Evolutionary conservation across 2,888 invertebrate species (phyloP).

Genomic region (Anagyrus pseudococci): DNA sequence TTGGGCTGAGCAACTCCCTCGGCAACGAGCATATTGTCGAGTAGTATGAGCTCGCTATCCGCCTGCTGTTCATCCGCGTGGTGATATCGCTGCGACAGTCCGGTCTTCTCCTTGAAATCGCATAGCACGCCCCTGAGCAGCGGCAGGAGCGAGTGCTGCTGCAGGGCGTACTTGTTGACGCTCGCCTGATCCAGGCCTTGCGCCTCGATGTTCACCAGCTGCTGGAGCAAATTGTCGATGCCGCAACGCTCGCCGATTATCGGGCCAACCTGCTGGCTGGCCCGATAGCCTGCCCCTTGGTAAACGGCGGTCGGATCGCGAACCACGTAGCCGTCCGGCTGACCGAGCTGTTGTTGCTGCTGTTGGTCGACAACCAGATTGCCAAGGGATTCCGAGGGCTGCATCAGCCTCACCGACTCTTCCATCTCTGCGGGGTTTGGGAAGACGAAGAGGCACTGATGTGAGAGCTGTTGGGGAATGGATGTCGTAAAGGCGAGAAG

Average conservation of each 20-base stretch:
- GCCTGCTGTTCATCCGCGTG: slow-evolving; percentile 98
- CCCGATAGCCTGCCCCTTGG: too few relatives aligned
- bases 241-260: background rate
- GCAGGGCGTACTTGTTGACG: background rate
- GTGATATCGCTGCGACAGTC: slow-evolving; percentile 88
- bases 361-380: too few relatives aligned
- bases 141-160: slow-evolving; percentile 5
- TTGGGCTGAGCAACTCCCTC: slow-evolving; percentile 97
- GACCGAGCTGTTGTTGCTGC: too few relatives aligned
- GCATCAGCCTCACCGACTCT: too few relatives aligned
- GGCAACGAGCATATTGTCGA: slow-evolving; percentile 98
- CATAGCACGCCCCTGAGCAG: slow-evolving; percentile 19
- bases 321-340: too few relatives aligned
- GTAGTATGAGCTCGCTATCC: slow-evolving; percentile 96
- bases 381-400: too few relatives aligned
- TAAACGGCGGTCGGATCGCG: too few relatives aligned
- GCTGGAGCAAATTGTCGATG: slow-evolving; percentile 15
- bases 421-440: too few relatives aligned
- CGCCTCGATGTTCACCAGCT: slow-evolving; percentile 12
- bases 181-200: slow-evolving; percentile 14
- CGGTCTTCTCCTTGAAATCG: slow-evolving; percentile 27
- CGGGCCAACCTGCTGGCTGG: too few relatives aligned
- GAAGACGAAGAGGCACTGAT: too few relatives aligned
- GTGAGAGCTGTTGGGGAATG: too few relatives aligned
- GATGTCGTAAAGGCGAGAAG: too few relatives aligned